Base-by-base conservation (phyloP, 2,113 vertebrate species). In the Rana temporaria region DNA sequence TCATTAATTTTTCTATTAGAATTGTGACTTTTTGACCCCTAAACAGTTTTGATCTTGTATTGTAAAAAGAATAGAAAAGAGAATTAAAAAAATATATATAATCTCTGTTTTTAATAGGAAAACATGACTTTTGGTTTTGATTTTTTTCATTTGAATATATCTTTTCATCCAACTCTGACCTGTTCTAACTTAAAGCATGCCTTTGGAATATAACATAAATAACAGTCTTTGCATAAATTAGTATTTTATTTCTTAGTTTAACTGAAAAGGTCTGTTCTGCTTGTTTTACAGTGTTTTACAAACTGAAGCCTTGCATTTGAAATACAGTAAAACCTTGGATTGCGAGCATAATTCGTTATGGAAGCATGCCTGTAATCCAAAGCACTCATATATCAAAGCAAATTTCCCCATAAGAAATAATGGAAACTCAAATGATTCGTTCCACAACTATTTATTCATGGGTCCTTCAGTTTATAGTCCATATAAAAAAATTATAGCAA, bases 1-100 rank as follows among this genome's bases (percentile, higher is more conserved):
- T 72, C 79, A 63, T 48, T 20, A 56, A n/a, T 73, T 52, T 65
- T 73, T 81, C 62, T 62, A 62, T 52, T 66, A 73, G 63, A 48
- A 57, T 12, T 7, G 60, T 65, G 79, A 82, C 69, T 66, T 65
- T 57, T 82, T 30, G 26, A 32, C 48, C 69, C 55, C 70, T 52
- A 73, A 82, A 66, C 48, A 57, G 11, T 53, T 74, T 65, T 62
- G 22, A 80, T 69, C 32, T 56, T 18, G 6, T 20, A 69, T 79
- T 79, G 53, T 69, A 14, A 59, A 59, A 68, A 24, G n/a, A 55
- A 72, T 73, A 73, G 20, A 56, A 30, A 74, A 74, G 48, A 57
- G 34, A 74, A 22, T 32, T 26, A 16, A 32, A 73, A 80, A 70
- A 64, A 73, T 17, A 24, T 42, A 57, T 67, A 19, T 75, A 56